These are phyloP conservation scores for Baccha elongata DNA, from an alignment of 2,888 invertebrate genomes.

Conservation along the genomic window DNA sequence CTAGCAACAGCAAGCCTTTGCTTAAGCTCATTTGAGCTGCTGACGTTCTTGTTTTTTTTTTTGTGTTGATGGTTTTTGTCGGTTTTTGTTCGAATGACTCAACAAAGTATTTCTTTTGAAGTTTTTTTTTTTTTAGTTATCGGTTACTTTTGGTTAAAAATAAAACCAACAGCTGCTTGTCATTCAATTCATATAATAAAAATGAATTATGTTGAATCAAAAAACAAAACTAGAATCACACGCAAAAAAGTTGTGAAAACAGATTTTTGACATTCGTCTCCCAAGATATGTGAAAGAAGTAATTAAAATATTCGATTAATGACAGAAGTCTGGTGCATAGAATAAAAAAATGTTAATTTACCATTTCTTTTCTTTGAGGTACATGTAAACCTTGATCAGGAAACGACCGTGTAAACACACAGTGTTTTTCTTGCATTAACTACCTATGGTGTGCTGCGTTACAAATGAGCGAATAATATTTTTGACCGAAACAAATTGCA, in stretches of 20 bases:
- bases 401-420: background rate
- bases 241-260: conserved; percentile 63
- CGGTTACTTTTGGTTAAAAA: conserved; percentile 8
- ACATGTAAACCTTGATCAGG: conserved; percentile 18
- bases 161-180: conserved; percentile 67
- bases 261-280: conserved; percentile 62
- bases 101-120: conserved; percentile 16
- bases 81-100: conserved; percentile 31
- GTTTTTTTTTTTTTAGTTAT: conserved; percentile 18
- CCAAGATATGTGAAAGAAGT: background rate
- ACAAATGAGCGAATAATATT: conserved; percentile 71
- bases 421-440: background rate
- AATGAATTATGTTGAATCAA: conserved; percentile 34
- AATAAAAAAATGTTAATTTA: too few species aligned
- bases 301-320: conserved; percentile 36
- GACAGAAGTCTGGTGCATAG: conserved; percentile 39
- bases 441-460: conserved; percentile 37
- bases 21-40: conserved; percentile 62
- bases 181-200: conserved; percentile 6
- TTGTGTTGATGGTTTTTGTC: conserved; percentile 35
- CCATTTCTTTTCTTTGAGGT: too few species aligned
- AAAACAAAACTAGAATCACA: conserved; percentile 10
- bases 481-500: conserved; percentile 59
- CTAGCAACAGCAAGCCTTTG: conserved; percentile 19
- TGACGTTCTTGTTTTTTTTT: conserved; percentile 43